phyloP scores from a whole-genome alignment of 2,113 vertebrate genomes.

The Probosciger aterrimus region DNA sequence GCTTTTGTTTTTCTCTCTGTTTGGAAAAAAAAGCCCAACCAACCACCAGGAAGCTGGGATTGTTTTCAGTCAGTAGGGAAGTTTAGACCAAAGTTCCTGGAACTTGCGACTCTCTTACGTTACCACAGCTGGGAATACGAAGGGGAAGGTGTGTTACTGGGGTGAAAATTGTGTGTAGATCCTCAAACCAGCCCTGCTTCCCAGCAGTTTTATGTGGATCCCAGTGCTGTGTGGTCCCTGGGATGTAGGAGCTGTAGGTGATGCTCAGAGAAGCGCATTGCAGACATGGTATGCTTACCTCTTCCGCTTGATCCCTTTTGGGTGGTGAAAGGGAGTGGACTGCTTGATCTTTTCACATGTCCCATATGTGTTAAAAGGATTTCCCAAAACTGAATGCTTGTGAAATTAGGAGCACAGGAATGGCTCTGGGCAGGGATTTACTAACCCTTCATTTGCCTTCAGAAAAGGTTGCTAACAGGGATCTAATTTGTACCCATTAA shows the following conservation, averaged over 20 bases:
- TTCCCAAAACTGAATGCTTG: not conserved
- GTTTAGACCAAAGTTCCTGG: not conserved
- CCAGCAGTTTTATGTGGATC: not conserved
- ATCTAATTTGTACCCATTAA: not conserved
- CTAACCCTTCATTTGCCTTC: not conserved
- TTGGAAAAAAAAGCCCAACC: not conserved
- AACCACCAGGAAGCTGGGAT: not conserved
- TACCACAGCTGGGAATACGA: fast-evolving
- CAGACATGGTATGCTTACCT: fast-evolving
- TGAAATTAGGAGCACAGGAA: not conserved
- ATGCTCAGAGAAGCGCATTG: not conserved
- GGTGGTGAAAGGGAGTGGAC: not conserved
- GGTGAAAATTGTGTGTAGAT: not conserved
- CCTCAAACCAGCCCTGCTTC: not conserved
- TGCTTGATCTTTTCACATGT: not conserved
- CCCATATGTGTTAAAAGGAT: fast-evolving
- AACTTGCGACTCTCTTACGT: not conserved
- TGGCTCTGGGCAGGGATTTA: not conserved
- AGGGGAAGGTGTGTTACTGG: not conserved
- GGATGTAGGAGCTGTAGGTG: fast-evolving
- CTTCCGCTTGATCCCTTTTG: not conserved
- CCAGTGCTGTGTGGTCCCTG: not conserved
- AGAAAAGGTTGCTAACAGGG: not conserved
- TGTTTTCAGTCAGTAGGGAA: not conserved
- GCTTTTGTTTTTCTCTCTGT: constrained; percentile 1